These are phyloP conservation scores for Patagioenas fasciata DNA, from an alignment of 2,113 vertebrate genomes.

Conservation along the genomic window DNA sequence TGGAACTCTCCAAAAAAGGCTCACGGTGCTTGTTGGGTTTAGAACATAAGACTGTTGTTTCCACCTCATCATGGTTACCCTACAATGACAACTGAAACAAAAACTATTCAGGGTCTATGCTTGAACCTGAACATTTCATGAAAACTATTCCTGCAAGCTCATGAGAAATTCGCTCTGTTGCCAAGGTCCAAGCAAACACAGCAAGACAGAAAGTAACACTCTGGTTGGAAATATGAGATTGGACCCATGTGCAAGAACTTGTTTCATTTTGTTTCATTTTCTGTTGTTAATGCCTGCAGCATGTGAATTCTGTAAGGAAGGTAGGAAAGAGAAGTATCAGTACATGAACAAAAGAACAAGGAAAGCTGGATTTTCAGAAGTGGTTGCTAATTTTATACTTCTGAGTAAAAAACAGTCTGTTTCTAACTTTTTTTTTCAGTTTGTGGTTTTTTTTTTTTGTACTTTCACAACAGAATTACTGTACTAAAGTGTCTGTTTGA, in stretches of 20 bases:
- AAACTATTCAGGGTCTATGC: not conserved
- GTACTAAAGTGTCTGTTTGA: not conserved
- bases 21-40: not conserved
- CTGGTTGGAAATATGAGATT: not conserved
- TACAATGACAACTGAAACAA: not conserved
- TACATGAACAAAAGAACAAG: not conserved
- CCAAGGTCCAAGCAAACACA: not conserved
- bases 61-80: rapidly evolving
- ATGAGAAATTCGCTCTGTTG: not conserved
- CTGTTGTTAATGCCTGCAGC: not conserved
- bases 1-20: not conserved
- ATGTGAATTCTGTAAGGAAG: not conserved
- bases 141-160: not conserved
- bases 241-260: not conserved
- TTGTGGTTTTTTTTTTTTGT: not conserved
- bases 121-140: not conserved
- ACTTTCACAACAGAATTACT: not conserved
- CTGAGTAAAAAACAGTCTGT: not conserved
- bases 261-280: not conserved
- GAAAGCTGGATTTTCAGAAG: not conserved
- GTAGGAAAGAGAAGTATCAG: not conserved
- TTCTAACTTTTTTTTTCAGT: not conserved
- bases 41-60: not conserved
- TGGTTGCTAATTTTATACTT: not conserved
- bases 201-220: not conserved